Evolutionary conservation across 1,140 invertebrate genomes (phyloP), one percentile per base, ranked within the genome.

Genomic region (Trialeurodes vaporariorum): DNA sequence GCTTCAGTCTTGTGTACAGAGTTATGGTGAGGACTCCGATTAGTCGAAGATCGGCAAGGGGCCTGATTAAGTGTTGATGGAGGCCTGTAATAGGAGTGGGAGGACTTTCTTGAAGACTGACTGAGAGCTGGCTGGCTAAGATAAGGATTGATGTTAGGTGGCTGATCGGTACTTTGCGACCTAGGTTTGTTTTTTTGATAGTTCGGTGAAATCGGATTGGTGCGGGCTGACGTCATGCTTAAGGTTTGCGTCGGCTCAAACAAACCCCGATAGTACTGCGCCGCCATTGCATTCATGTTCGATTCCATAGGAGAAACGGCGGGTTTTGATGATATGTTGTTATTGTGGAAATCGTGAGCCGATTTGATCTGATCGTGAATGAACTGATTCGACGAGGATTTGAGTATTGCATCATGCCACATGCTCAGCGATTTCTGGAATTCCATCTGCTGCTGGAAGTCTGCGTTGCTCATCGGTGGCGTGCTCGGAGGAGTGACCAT

Each of bases 371-470:
- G 26, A 34, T 59, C 64, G 58, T 66, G 23, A 5, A 59, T 34
- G 22, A 59, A 24, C 34, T 63, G 61, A 64, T 64, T 64, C 13
- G 23, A 21, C 17, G 64, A 62, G 1, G 64, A 49, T 24, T 69
- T 63, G 78, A 86, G 80, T 1, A 81, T 80, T 1, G 70, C 71
- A 73, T 87, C 85, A 70, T 87, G 86, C 85, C 86, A 87, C 78
- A 86, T 81, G 0, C 82, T 82, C 65, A 86, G 59, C n/a, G 70
- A 63, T 62, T 72, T 67, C 59, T 72, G 71, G 13, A 71, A 76
- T 73, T 87, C 85, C 68, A 87, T 75, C 23, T 83, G 82, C 73
- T 81, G 85, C 23, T 80, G 81, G 72, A 81, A 86, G 74, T 83
- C 81, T 23, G 64, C 65, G 26, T 58, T 23, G 24, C 61, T 62